These are phyloP conservation scores for Dallia pectoralis DNA, from an alignment of 2,797 vertebrate genomes.

Conservation along the genomic window DNA sequence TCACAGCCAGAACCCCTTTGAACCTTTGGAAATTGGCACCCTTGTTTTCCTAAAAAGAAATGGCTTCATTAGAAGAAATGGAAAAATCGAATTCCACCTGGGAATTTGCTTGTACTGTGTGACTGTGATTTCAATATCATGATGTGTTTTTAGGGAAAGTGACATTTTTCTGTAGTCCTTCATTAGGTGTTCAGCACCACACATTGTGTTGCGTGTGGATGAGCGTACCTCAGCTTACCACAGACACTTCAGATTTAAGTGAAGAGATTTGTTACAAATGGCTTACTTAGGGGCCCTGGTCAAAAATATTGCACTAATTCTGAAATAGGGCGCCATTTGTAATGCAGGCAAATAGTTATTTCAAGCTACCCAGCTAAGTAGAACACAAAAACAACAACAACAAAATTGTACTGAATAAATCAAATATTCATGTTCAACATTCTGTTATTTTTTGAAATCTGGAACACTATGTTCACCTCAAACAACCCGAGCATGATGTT, in stretches of 20 bases:
- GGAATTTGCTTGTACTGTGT: conserved; percentile 19
- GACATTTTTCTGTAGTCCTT: conserved; percentile 22
- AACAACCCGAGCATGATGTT: neutral
- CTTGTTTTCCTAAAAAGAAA: neutral
- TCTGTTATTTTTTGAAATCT: conserved; percentile 12
- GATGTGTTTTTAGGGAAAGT: conserved; percentile 27
- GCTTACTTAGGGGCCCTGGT: neutral
- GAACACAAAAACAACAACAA: neutral
- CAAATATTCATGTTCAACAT: conserved; percentile 28
- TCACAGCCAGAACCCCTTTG: neutral
- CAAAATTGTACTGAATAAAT: too few relatives aligned
- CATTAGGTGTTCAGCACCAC: conserved; percentile 16
- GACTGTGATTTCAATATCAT: conserved; percentile 2
- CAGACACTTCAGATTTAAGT: conserved; percentile 25
- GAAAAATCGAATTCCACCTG: conserved; percentile 1
- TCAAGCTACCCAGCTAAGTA: neutral
- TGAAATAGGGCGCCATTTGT: conserved; percentile 14
- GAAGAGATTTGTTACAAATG: conserved; percentile 25
- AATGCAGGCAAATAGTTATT: neutral
- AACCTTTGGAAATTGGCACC: conserved; percentile 4
- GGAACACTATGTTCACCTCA: neutral
- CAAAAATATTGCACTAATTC: neutral
- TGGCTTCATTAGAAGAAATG: neutral
- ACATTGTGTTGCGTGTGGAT: conserved; percentile 2
- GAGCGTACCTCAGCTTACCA: conserved; percentile 35